Evolutionary conservation across 2,113 vertebrate species (phyloP).

Genomic region (Eleginops maclovinus): DNA sequence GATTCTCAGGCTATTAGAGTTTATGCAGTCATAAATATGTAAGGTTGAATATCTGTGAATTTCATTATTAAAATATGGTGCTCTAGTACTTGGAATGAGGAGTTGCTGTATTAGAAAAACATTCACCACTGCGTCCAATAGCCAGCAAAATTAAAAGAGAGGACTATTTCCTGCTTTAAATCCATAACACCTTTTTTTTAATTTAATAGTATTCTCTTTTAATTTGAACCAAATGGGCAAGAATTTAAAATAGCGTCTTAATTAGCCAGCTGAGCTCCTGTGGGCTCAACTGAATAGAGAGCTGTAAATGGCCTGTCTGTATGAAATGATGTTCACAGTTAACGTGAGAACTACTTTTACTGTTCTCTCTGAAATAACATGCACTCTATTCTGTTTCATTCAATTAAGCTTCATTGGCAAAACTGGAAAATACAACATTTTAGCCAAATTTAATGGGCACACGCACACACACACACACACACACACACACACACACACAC

Average conservation of each 20-base stretch:
- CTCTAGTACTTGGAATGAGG: neutral
- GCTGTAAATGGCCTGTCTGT: constrained; percentile 65
- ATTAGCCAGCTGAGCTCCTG: constrained; percentile 45
- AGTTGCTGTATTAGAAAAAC: constrained; percentile 10
- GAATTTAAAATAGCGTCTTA: constrained; percentile 54
- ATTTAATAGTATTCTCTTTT: constrained; percentile 57
- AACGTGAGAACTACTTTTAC: constrained; percentile 68
- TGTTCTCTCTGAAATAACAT: constrained; percentile 58
- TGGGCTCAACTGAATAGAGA: constrained; percentile 37
- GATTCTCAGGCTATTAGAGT: constrained; percentile 20
- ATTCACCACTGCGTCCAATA: neutral
- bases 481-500: constrained; percentile 2
- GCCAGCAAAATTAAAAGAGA: constrained; percentile 14
- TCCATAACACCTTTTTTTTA: constrained; percentile 28
- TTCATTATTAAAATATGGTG: constrained; percentile 13
- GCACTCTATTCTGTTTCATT: constrained; percentile 55
- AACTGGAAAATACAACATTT: constrained; percentile 34
- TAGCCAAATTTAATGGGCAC: constrained; percentile 49
- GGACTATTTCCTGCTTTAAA: constrained; percentile 29
- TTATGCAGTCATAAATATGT: constrained; percentile 63
- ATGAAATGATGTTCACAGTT: constrained; percentile 67
- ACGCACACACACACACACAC: constrained; percentile 2
- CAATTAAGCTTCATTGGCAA: constrained; percentile 59
- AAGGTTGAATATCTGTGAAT: constrained; percentile 40
- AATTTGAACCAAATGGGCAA: constrained; percentile 59